Evolutionary conservation across 2,113 vertebrate species (phyloP).

Genomic region (Etheostoma spectabile): DNA sequence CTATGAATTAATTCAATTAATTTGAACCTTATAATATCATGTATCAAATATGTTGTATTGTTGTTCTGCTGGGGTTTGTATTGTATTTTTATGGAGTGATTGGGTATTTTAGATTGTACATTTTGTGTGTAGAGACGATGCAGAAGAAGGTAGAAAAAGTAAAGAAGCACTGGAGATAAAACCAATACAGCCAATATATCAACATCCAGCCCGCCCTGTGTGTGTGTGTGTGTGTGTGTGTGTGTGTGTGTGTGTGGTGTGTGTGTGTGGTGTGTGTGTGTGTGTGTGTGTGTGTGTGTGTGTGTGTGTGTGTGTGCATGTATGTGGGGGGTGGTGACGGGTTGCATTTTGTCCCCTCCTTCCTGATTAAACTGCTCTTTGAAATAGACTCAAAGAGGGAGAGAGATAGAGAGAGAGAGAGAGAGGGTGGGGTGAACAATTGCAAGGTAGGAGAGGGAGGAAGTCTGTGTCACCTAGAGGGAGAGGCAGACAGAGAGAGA

Average conservation of each 20-base stretch:
- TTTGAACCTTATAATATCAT: not conserved
- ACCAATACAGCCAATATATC: slow-evolving; percentile 61
- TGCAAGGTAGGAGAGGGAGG: slow-evolving; percentile 36
- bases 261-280: not conserved
- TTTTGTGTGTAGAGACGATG: not conserved
- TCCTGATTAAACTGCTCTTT: slow-evolving; percentile 62
- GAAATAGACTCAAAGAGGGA: slow-evolving; percentile 53
- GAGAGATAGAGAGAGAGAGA: slow-evolving; percentile 47
- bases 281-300: not conserved
- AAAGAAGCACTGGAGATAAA: not conserved
- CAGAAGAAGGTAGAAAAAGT: not conserved
- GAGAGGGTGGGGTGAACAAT: not conserved
- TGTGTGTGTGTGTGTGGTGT: not conserved
- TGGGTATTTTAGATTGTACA: not conserved
- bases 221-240: not conserved
- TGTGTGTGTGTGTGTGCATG: not conserved
- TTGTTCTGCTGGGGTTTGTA: not conserved
- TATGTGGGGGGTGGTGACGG: slow-evolving; percentile 47
- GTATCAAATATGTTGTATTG: not conserved
- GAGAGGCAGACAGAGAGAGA: slow-evolving; percentile 30
- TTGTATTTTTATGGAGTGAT: not conserved
- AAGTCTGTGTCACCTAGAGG: slow-evolving; percentile 27
- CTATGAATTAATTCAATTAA: too few species aligned
- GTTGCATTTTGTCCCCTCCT: slow-evolving; percentile 55
- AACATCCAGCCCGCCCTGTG: slow-evolving; percentile 64